Evolutionary conservation across 2,888 invertebrate genomes (phyloP).

Genomic region (Sialis lutaria): DNA sequence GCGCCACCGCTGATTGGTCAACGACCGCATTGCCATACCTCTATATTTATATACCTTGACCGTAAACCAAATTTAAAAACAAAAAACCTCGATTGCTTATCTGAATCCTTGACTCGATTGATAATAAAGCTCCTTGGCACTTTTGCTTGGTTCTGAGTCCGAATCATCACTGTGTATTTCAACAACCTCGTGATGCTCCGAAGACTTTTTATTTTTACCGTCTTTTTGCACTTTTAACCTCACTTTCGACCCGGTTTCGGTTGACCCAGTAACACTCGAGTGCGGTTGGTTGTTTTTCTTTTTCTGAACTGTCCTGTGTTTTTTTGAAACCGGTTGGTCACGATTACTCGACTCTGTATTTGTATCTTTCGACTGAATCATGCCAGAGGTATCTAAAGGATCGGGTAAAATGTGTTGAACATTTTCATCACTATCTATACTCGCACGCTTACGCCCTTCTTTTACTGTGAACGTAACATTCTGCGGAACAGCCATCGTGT

Average conservation of each 20-base stretch:
- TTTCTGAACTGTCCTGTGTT: background rate
- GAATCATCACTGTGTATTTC: background rate
- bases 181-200: background rate
- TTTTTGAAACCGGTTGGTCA: background rate
- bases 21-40: too few relatives aligned
- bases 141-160: background rate
- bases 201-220: background rate
- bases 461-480: conserved; percentile 3
- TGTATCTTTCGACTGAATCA: background rate
- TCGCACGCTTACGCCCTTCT: conserved; percentile 1
- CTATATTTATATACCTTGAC: too few relatives aligned
- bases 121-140: conserved; percentile 3
- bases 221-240: background rate
- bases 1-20: too few relatives aligned
- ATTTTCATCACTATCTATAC: background rate
- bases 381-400: background rate
- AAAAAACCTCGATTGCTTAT: too few relatives aligned
- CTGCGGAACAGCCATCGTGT: conserved; percentile 1
- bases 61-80: too few relatives aligned
- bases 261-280: background rate
- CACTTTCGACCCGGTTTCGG: background rate
- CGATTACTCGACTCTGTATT: background rate
- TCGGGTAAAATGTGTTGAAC: background rate
- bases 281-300: background rate
- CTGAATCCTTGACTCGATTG: conserved; percentile 3